Conservation (phyloP, 2,113 vertebrate genomes). For the Hippoglossus stenolepis region DNA sequence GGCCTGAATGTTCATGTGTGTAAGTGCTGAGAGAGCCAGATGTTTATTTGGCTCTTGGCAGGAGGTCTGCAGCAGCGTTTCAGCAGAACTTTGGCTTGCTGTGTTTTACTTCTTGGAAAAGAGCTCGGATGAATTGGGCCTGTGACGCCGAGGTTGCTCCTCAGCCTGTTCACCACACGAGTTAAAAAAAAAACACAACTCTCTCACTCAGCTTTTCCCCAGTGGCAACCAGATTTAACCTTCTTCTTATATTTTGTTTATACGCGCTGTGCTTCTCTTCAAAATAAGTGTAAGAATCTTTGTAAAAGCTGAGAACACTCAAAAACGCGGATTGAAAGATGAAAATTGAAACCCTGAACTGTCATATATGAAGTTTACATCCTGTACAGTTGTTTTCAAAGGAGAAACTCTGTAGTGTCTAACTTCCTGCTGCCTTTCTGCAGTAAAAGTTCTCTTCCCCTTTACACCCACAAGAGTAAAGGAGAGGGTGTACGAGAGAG, state of each 20-base stretch:
- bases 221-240: background rate
- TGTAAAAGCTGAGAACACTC: background rate
- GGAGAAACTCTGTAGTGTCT: background rate
- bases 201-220: slow-evolving; percentile 9
- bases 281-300: background rate
- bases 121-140: slow-evolving; percentile 12
- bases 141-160: background rate
- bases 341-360: background rate
- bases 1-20: slow-evolving; percentile 7
- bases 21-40: slow-evolving; percentile 33
- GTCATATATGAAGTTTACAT: background rate
- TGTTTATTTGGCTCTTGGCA: slow-evolving; percentile 53
- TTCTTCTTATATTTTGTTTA: background rate
- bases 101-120: slow-evolving; percentile 47
- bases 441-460: background rate
- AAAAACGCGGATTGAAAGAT: no score
- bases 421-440: background rate
- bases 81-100: slow-evolving; percentile 56
- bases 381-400: background rate
- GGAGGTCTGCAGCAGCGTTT: slow-evolving; percentile 34
- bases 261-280: background rate
- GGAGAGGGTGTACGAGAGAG: background rate
- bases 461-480: slow-evolving; percentile 8
- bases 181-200: slow-evolving; percentile 6
- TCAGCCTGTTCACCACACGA: slow-evolving; percentile 28